A percentile compares a stretch with the other conserved stretches of the same genome.
Evolutionary conservation across 2,888 invertebrate genomes (phyloP).

Genomic region (Nomada lathburiana): DNA sequence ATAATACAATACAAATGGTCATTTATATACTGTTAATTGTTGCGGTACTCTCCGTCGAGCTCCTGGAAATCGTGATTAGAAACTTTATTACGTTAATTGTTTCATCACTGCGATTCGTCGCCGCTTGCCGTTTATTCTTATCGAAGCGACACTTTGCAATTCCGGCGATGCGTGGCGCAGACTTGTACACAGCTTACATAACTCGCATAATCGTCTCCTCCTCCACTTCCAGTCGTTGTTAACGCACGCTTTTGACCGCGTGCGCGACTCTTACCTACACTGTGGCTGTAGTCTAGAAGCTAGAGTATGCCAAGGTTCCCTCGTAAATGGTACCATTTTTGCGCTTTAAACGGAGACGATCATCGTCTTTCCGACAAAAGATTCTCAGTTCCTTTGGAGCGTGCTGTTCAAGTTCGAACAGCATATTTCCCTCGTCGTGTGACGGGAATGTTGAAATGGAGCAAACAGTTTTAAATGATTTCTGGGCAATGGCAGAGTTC

Average conservation of each 20-base stretch:
- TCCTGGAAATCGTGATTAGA: conserved; percentile 6
- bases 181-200: conserved; percentile 67
- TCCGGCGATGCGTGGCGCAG: conserved; percentile 32
- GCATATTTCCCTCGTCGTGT: not conserved
- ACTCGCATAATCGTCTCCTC: conserved; percentile 61
- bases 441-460: not conserved
- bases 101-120: conserved; percentile 12
- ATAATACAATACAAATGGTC: not conserved
- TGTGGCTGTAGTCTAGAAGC: conserved; percentile 66
- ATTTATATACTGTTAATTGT: not conserved
- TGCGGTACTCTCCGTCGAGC: not conserved
- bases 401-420: conserved; percentile 12
- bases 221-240: conserved; percentile 43
- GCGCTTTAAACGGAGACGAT: conserved; percentile 26
- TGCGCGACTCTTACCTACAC: conserved; percentile 60
- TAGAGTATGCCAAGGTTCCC: conserved; percentile 75
- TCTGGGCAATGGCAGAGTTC: too few relatives aligned
- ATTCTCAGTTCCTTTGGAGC: conserved; percentile 7
- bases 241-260: conserved; percentile 32
- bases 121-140: conserved; percentile 30
- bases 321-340: conserved; percentile 58
- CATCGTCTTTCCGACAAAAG: conserved; percentile 28
- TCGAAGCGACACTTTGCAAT: conserved; percentile 31
- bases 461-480: not conserved
- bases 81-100: conserved; percentile 7